Evolutionary conservation across 2,113 vertebrate genomes (phyloP).

Genomic region (Emydocephalus ijimae): DNA sequence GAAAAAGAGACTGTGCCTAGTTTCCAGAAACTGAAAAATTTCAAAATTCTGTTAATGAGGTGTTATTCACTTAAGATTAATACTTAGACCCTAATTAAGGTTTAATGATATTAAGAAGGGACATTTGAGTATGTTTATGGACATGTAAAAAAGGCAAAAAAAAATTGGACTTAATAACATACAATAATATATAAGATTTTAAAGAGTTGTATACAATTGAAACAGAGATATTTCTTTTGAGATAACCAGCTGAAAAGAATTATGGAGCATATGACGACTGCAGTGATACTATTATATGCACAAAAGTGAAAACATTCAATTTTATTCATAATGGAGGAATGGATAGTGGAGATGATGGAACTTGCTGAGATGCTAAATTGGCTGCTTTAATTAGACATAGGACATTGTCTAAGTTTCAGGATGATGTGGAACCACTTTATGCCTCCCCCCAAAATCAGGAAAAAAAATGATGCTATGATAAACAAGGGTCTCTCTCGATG

Average conservation of each 20-base stretch:
- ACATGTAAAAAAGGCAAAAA: neutral
- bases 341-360: neutral
- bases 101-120: neutral
- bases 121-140: neutral
- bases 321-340: neutral
- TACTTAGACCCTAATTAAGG: neutral
- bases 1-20: conserved; percentile 36
- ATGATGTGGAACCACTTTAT: neutral
- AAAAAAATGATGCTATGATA: too few species aligned
- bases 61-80: neutral
- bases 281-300: neutral
- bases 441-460: too few species aligned
- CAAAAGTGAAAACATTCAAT: neutral
- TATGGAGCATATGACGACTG: neutral
- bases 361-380: neutral
- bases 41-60: conserved; percentile 40
- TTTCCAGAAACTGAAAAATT: conserved; percentile 36
- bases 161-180: neutral
- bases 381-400: neutral
- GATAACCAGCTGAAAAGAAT: neutral
- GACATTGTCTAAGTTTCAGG: neutral
- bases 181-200: neutral
- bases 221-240: neutral
- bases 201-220: neutral
- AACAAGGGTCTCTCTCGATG: too few species aligned